These are phyloP conservation scores for Porites divaricata DNA, from an alignment of 92 coral and sea anemone genomes.

Conservation along the genomic window DNA sequence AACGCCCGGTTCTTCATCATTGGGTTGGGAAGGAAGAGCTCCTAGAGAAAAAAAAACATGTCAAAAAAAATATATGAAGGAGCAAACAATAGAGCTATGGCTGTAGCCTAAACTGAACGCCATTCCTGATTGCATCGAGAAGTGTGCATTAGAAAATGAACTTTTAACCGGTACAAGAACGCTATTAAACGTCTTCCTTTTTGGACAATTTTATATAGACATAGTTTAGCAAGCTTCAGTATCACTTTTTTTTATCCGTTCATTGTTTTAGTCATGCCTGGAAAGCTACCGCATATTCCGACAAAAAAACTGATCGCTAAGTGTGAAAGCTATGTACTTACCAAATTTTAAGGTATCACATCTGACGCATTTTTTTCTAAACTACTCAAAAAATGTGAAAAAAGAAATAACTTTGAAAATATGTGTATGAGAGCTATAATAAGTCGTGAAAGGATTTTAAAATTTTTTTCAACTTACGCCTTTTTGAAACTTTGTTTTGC, in stretches of 20 bases:
- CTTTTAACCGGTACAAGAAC: background rate
- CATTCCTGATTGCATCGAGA: background rate
- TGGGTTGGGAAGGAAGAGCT: background rate
- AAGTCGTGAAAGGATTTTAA: background rate
- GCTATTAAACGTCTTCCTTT: background rate
- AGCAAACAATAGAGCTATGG: background rate
- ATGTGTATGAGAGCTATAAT: too few species aligned
- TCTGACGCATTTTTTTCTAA: too few species aligned
- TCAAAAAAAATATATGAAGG: background rate
- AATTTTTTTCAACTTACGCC: constrained; percentile 15
- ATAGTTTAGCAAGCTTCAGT: too few species aligned
- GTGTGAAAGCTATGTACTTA: too few species aligned
- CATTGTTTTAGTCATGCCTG: too few species aligned
- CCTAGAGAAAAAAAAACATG: background rate
- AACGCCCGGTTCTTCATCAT: background rate
- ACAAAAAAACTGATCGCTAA: too few species aligned
- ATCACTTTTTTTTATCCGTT: too few species aligned
- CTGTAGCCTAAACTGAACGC: background rate
- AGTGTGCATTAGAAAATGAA: background rate
- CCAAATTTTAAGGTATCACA: too few species aligned
- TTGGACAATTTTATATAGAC: too few species aligned
- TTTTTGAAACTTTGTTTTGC: background rate
- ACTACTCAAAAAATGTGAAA: too few species aligned
- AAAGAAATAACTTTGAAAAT: too few species aligned
- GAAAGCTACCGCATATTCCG: too few species aligned